A percentile compares a stretch with the other conserved stretches of the same genome.
phyloP scores from a whole-genome alignment of 2,113 vertebrate genomes.

The Pedionomus torquatus region DNA sequence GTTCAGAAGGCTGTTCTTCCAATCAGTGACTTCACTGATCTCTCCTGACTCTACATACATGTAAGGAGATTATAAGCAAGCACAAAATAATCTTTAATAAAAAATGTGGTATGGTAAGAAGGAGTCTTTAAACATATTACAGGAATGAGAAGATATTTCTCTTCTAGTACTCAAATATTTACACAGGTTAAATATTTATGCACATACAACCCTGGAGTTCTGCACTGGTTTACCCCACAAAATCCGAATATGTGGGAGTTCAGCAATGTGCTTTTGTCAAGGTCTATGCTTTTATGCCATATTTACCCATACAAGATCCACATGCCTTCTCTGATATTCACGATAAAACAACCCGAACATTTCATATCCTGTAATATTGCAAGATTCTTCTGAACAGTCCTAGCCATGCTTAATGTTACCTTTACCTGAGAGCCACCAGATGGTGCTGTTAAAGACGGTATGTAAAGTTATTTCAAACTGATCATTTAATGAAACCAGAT shows the following conservation, averaged over 20 bases:
- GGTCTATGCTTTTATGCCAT: background rate
- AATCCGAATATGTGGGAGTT: background rate
- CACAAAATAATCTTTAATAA: slow-evolving; percentile 27
- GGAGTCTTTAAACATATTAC: slow-evolving; percentile 9
- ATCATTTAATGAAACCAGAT: background rate
- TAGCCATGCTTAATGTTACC: background rate
- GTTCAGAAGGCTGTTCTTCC: background rate
- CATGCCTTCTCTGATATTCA: background rate
- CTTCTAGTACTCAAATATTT: slow-evolving; percentile 29
- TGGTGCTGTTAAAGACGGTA: slow-evolving; percentile 32
- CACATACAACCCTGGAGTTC: background rate
- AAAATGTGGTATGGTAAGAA: background rate
- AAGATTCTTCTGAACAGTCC: background rate
- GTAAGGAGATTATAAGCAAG: slow-evolving; percentile 23
- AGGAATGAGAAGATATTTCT: background rate
- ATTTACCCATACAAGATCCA: background rate
- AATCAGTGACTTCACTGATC: background rate
- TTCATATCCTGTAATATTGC: background rate
- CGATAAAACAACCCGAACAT: background rate
- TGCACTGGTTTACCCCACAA: background rate
- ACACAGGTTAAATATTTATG: slow-evolving; percentile 24
- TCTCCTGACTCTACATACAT: slow-evolving; percentile 41
- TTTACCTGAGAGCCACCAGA: background rate
- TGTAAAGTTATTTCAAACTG: background rate
- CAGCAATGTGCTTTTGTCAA: background rate